Conservation (phyloP, 1,140 invertebrate genomes). For the Pteromalus puparum region DNA sequence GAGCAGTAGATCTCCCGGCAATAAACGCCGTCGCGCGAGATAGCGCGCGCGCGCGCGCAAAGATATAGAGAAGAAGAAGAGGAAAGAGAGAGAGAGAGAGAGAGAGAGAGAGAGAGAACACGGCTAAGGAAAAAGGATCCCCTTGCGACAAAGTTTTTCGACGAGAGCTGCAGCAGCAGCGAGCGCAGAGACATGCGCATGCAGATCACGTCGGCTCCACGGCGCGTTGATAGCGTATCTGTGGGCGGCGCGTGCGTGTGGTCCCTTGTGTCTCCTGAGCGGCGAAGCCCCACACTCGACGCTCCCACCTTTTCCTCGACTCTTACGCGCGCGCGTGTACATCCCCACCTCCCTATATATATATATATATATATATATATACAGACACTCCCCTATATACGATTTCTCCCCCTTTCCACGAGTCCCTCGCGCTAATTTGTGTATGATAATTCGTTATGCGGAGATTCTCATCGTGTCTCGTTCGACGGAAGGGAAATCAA, state of each 20-base stretch:
- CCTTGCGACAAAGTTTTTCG: slow-evolving; percentile 27
- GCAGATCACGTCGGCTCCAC: slow-evolving; percentile 73
- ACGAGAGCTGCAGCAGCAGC: too few relatives aligned
- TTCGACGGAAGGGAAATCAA: not conserved
- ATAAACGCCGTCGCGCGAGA: slow-evolving; percentile 9
- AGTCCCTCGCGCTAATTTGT: too few relatives aligned
- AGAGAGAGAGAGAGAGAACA: slow-evolving; percentile 38
- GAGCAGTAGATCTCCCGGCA: slow-evolving; percentile 22
- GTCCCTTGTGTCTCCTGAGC: slow-evolving; percentile 70
- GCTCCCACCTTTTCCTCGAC: not conserved
- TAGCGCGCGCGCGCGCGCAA: slow-evolving; percentile 38
- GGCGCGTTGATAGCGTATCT: slow-evolving; percentile 72
- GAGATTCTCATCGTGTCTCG: too few relatives aligned
- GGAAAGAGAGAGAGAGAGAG: not conserved
- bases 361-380: too few relatives aligned
- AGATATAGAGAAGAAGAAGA: slow-evolving; percentile 13
- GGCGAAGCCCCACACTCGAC: slow-evolving; percentile 51
- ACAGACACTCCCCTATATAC: slow-evolving; percentile 42
- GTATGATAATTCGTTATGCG: too few relatives aligned
- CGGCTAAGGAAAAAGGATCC: slow-evolving; percentile 48
- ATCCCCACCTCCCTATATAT: not conserved
- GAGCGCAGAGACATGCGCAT: slow-evolving; percentile 70
- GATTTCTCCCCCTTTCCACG: not conserved
- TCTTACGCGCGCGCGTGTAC: not conserved
- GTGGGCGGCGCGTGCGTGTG: slow-evolving; percentile 74